Evolutionary conservation across 2,113 vertebrate species (phyloP).

Genomic region (Poeciliopsis retropinna): DNA sequence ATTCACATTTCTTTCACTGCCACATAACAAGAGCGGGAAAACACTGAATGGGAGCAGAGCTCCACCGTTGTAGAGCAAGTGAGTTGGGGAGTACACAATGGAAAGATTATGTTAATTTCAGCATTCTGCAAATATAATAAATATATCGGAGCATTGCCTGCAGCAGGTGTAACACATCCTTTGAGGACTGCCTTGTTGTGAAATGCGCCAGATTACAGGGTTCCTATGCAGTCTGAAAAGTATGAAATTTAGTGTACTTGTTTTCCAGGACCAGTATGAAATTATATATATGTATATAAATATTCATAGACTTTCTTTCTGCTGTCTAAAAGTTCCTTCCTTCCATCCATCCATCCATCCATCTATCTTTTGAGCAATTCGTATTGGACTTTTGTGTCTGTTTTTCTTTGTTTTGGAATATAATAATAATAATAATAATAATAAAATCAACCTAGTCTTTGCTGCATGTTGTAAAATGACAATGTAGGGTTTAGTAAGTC

Average conservation of each 20-base stretch:
- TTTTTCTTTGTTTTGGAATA: too few relatives aligned
- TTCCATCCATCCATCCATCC: not conserved
- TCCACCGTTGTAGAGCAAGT: not conserved
- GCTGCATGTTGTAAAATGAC: not conserved
- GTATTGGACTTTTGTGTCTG: too few relatives aligned
- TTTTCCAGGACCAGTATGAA: not conserved
- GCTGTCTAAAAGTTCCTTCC: not conserved
- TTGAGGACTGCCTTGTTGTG: not conserved
- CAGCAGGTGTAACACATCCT: not conserved
- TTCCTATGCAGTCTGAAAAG: not conserved
- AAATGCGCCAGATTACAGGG: not conserved
- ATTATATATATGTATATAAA: not conserved
- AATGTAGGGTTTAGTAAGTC: too few relatives aligned
- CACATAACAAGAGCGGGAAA: not conserved
- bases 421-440: too few relatives aligned
- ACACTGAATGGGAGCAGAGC: not conserved
- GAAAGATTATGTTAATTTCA: constrained; percentile 1
- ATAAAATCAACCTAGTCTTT: too few relatives aligned
- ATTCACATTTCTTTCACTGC: constrained; percentile 39
- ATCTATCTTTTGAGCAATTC: not conserved
- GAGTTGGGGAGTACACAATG: not conserved
- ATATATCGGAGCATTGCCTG: not conserved
- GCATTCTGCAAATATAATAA: not conserved
- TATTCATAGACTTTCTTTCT: not conserved
- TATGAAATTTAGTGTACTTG: not conserved